Base-by-base conservation (phyloP, 2,888 invertebrate genomes). In the Pandemis cinnamomeana region DNA sequence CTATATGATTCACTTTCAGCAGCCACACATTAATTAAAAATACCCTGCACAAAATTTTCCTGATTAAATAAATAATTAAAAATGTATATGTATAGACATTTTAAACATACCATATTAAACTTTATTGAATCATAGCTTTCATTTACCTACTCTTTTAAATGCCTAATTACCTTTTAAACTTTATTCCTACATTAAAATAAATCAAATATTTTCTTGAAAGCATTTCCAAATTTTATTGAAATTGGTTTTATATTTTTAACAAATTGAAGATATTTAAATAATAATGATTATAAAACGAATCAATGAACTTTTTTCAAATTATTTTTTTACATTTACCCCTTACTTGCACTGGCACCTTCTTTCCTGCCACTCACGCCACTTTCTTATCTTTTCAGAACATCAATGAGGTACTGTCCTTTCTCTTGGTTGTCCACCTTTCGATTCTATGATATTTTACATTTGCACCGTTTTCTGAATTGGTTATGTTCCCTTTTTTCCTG, bases 361-460 rank as follows among this genome's bases (percentile, higher is more conserved):
- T 84, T 81, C 86, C 83, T 78, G 84, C 87, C 86, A 91, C 91
- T 93, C 85, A 93, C 92, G 84, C 88, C 89, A 89, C 87, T 94
- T 92, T 94, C 92, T 95, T 94, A 84, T 94, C 91, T 95, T 95
- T 95, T 95, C 95, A 95, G 95, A 94, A 91, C 92, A 89, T 93
- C 93, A 91, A 90, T 92, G 95, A 95, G 95, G 95, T 95, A 95
- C 92, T 94, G 93, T 91, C 88, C 87, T 83, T 84, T 89, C 87
- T 89, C 88, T 87, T 87, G 80, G 84, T 83, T 86, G 84, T 87
- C 83, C 86, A 84, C 87, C 87, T 90, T 85, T 88, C 81, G 77
- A 83, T 83, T 86, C 83, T 86, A 87, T 88, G 87, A 86, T 81
- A 80, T 83, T 84, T 87, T 85, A 85, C 78, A 79, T 82, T 81